Base-by-base conservation (phyloP, 1,140 invertebrate genomes). In the Drosophila oshimai region DNA sequence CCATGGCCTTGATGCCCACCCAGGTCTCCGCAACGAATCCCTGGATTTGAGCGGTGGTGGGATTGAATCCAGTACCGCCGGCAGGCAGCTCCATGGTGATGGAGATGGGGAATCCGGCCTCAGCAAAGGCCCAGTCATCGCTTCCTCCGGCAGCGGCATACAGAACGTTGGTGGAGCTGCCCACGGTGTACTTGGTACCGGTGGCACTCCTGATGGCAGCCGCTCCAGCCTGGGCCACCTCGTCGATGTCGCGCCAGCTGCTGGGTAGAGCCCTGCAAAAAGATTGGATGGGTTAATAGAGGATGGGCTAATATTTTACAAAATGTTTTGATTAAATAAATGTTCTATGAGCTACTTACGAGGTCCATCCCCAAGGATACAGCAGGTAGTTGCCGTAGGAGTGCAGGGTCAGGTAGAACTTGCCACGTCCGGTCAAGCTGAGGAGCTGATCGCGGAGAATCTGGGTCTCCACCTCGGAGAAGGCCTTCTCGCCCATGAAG, bases 81-180 rank as follows among this genome's bases (percentile, higher is more conserved):
- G 95, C 94, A 0, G 95, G 92, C 31, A 96, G 90, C 89, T 96
- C 95, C 75, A 95, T 91, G 2, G 95, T 94, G 78, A 94, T 95
- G 2, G 94, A 93, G 22, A 95, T 92, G 28, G 93, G 93, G 45
- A 95, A 92, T 1, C 91, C 84, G 17, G 92, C 93, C 6, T 91
- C 91, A 18, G 92, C 93, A 44, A 92, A 93, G 3, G 94, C 94
- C 92, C 93, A 95, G 88, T 96, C 95, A 69, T 94, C 92, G 17
- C 93, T 94, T n/a, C 93, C 93, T 24, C 93, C 92, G 9, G 92
- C 91, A 3, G 92, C 92, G 36, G 80, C 91, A 57, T 93, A 93
- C 10, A 95, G 90, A 6, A 94, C 92, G 33, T 92, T 92, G 6
- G 94, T 93, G 6, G 94, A 94, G 75, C 93, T 94, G 47, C 94